Percentiles rank a stretch among this genome's conserved stretches.
Conservation (phyloP, 2,797 vertebrate genomes). For the Acrossocheilus wenchowensis region DNA sequence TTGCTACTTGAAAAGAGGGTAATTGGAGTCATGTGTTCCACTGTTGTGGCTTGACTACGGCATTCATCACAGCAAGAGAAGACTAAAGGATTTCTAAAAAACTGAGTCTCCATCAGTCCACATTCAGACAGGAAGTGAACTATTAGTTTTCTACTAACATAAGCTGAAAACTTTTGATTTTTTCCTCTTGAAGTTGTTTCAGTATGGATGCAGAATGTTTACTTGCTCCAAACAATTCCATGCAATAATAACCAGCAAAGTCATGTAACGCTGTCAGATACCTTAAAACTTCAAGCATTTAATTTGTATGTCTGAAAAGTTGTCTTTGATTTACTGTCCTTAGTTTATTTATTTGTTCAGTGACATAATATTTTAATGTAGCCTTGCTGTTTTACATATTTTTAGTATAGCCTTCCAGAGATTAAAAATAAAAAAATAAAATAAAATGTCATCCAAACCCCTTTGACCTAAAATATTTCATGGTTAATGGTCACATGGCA, state of each 20-base stretch:
- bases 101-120: not conserved
- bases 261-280: no score
- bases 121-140: not conserved
- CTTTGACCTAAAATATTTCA: no score
- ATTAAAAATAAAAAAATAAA: not conserved
- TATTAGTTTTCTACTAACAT: not conserved
- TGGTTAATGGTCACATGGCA: not conserved
- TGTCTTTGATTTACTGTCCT: not conserved
- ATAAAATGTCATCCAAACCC: no score
- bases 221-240: no score
- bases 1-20: slow-evolving; percentile 30
- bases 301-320: no score
- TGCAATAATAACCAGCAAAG: no score
- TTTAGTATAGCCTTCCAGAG: not conserved
- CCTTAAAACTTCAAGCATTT: no score
- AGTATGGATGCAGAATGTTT: no score
- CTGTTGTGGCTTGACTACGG: not conserved
- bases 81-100: not conserved
- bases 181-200: no score
- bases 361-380: not conserved
- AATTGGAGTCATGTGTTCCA: slow-evolving; percentile 20
- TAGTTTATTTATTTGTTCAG: not conserved
- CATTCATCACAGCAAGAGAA: slow-evolving; percentile 6
- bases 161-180: no score
- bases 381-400: not conserved